Base-by-base conservation (phyloP, 2,797 vertebrate species). In the Champsocephalus gunnari region DNA sequence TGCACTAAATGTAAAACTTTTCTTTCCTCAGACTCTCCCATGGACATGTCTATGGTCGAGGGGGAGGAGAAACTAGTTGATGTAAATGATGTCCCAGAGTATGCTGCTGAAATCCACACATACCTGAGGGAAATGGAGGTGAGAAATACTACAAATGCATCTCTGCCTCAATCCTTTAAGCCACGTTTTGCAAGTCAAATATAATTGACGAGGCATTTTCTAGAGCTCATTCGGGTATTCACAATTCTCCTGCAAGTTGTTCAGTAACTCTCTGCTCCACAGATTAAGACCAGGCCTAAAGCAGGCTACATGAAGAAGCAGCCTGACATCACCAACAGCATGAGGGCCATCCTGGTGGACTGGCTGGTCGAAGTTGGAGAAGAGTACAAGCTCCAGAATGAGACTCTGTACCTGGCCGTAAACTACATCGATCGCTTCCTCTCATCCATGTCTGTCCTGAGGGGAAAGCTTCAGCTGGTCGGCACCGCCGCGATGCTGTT, bases 371-470 rank as follows among this genome's bases (percentile, higher is more conserved):
- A 99, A 91, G 98, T 99, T 16, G 98, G 98, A 21, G 98, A 99
- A 75, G 98, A 99, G 80, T 99, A 99, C 89, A 99, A 98, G 78
- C 92, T 99, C 17, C 98, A 99, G 89, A 99, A 97, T 0, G 98
- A 99, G 92, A 99, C 98, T 0, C 93, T 99, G 38, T 96, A 98
- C 82, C 94, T 99, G 91, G 97, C 98, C 5, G 98, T 99, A 2
- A 99, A 99, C 93, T 99, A 99, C 93, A 99, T 99, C 1, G 98
- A 99, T 53, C 95, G 98, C 55, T 99, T 99, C 92, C 96, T 99
- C 3, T 99, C 98, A 0, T 97, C 98, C 0, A 99, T 99, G 98
- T 99, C 98, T 1, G 98, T 99, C 68, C 85, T 99, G 79, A 93
- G 98, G 82, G 98, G 98, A 49, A 99, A 99, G 74, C 97, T 99